These are phyloP conservation scores for Planococcus citri DNA, from an alignment of 1,140 invertebrate species.

Conservation along the genomic window DNA sequence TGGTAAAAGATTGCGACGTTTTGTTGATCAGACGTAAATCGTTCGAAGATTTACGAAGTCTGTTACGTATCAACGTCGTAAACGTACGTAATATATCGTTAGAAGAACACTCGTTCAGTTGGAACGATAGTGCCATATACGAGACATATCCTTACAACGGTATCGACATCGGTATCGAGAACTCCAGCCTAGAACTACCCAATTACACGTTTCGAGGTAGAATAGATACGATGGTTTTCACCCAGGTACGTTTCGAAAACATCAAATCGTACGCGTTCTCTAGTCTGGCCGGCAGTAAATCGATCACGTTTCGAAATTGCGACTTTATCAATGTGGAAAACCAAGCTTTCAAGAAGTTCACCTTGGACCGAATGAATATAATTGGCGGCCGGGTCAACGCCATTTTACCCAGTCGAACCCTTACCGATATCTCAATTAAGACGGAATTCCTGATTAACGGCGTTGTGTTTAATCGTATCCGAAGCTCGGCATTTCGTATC, in stretches of 20 bases:
- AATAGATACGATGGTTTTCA: conserved; percentile 51
- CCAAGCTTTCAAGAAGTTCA: conserved; percentile 66
- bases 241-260: conserved; percentile 43
- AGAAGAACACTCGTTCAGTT: conserved; percentile 30
- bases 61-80: conserved; percentile 37
- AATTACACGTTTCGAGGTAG: conserved; percentile 54
- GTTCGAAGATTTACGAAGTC: conserved; percentile 30
- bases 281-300: conserved; percentile 43
- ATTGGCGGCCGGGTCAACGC: conserved; percentile 39
- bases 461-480: conserved; percentile 34
- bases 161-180: conserved; percentile 33
- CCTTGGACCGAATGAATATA: conserved; percentile 39
- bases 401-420: conserved; percentile 47
- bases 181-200: conserved; percentile 43
- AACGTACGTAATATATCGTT: conserved; percentile 39
- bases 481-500: conserved; percentile 43
- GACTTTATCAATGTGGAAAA: conserved; percentile 46
- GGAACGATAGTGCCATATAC: conserved; percentile 34
- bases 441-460: conserved; percentile 43
- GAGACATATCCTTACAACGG: conserved; percentile 30
- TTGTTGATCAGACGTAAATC: conserved; percentile 22
- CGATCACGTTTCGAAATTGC: conserved; percentile 41
- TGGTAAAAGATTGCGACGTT: conserved; percentile 24
- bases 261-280: conserved; percentile 59
- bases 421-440: conserved; percentile 56